Conservation (phyloP, 2,113 vertebrate species). For the Nesospiza acunhae region DNA sequence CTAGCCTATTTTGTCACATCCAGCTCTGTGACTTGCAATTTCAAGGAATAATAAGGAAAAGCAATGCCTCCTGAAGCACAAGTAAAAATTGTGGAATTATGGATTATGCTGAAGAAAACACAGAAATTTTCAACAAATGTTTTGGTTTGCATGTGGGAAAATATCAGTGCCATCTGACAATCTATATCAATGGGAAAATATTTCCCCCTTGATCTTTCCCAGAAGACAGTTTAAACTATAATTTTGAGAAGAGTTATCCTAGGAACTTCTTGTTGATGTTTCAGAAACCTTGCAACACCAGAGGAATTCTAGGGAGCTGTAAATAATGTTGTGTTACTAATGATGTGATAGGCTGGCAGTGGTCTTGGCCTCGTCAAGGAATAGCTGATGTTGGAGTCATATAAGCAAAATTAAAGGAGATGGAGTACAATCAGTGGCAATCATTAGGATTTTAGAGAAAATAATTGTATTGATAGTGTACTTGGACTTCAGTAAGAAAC, state of each 20-base stretch:
- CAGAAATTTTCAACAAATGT: neutral
- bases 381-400: neutral
- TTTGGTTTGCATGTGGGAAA: neutral
- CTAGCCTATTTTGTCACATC: neutral
- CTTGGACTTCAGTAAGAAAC: neutral
- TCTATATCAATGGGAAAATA: neutral
- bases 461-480: neutral
- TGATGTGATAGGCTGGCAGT: accelerated
- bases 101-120: neutral
- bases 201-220: neutral
- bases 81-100: neutral
- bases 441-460: neutral
- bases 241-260: neutral
- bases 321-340: neutral
- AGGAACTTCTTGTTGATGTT: neutral
- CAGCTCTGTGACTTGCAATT: neutral
- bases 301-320: neutral
- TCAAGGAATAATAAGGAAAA: neutral
- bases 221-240: neutral
- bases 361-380: neutral
- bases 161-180: neutral
- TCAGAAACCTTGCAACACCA: neutral
- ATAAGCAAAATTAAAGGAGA: neutral
- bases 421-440: neutral
- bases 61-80: neutral